phyloP scores from a whole-genome alignment of 2,888 invertebrate genomes.

The Cepaea hortensis region DNA sequence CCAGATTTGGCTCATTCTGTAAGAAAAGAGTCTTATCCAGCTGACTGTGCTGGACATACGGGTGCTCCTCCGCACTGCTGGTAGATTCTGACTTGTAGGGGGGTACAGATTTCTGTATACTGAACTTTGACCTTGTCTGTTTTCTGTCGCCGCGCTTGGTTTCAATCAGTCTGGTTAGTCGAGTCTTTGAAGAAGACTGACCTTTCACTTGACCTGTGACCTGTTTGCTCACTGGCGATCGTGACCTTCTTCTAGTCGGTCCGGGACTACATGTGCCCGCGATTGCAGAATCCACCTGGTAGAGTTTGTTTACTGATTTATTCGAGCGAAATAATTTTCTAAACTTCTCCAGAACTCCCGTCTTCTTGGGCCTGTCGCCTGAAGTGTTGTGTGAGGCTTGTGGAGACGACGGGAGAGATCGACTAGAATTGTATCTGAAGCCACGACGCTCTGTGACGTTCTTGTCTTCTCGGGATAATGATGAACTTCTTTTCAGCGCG shows the following conservation, averaged over 20 bases:
- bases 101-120: neutral
- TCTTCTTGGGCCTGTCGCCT: slow-evolving; percentile 2
- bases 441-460: neutral
- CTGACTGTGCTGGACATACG: neutral
- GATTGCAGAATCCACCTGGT: neutral
- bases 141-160: slow-evolving; percentile 26
- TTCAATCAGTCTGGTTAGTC: slow-evolving; percentile 31
- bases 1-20: neutral
- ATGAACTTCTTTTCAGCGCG: neutral
- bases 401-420: slow-evolving; percentile 27
- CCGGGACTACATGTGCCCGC: neutral
- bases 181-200: slow-evolving; percentile 1
- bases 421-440: neutral
- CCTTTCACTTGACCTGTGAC: neutral
- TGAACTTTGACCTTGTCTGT: neutral
- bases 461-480: neutral
- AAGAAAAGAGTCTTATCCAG: neutral
- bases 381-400: neutral
- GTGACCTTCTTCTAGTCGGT: neutral
- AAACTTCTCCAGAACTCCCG: slow-evolving; percentile 27
- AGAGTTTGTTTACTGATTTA: neutral
- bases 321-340: slow-evolving; percentile 28
- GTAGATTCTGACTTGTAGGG: neutral
- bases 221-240: neutral
- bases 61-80: slow-evolving; percentile 4